These are phyloP conservation scores for Orthonychiurus folsomi DNA, from an alignment of 2,888 invertebrate genomes.

Conservation along the genomic window DNA sequence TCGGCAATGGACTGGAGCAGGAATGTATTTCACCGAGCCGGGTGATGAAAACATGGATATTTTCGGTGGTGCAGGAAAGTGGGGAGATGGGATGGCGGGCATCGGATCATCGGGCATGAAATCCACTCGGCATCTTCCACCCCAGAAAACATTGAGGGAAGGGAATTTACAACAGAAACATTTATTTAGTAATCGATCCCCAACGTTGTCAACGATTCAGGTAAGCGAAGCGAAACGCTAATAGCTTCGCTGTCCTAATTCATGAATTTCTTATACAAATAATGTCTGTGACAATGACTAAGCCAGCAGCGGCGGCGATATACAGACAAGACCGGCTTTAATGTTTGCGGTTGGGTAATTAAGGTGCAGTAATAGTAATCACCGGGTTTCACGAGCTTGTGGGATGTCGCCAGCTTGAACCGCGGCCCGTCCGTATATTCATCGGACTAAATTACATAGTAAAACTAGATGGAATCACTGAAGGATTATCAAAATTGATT, in stretches of 20 bases:
- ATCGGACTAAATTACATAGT: too few species aligned
- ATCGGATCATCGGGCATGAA: constrained; percentile 60
- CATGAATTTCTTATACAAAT: background rate
- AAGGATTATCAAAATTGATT: constrained; percentile 7
- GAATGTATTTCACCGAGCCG: constrained; percentile 66
- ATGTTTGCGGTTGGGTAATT: too few species aligned
- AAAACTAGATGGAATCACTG: background rate
- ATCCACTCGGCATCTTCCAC: constrained; percentile 30
- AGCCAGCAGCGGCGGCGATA: too few species aligned
- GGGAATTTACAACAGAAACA: constrained; percentile 42
- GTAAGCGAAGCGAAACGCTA: constrained; percentile 41
- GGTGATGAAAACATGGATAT: constrained; percentile 52
- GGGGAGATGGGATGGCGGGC: constrained; percentile 26
- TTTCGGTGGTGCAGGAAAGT: constrained; percentile 26
- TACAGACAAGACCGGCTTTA: too few species aligned
- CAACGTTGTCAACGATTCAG: constrained; percentile 56
- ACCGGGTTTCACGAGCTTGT: too few species aligned
- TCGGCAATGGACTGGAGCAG: constrained; percentile 56
- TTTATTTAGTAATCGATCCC: constrained; percentile 53
- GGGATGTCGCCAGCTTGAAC: too few species aligned
- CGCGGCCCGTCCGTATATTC: too few species aligned
- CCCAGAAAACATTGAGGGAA: constrained; percentile 10
- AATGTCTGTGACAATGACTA: background rate
- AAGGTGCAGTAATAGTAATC: too few species aligned
- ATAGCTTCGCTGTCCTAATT: background rate